Evolutionary conservation across 2,797 vertebrate species (phyloP).

Genomic region (Myripristis murdjan): DNA sequence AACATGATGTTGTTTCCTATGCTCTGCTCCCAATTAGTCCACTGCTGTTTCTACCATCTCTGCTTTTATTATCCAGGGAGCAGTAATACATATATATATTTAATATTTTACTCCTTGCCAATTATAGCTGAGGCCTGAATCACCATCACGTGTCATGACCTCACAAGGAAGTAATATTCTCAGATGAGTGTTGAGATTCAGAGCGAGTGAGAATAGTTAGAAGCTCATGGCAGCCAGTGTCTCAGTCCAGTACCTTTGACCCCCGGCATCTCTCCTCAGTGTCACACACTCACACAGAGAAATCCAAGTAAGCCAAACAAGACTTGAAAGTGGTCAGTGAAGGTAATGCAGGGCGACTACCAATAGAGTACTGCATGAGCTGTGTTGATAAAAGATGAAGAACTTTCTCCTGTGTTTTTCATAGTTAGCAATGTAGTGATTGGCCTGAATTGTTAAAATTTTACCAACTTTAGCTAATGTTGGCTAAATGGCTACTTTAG

Average conservation of each 20-base stretch:
- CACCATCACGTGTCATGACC: constrained; percentile 33
- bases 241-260: constrained; percentile 39
- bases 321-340: background rate
- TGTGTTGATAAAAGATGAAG: background rate
- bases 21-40: constrained; percentile 48
- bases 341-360: background rate
- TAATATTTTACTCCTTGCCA: constrained; percentile 24
- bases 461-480: background rate
- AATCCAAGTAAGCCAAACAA: background rate
- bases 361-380: too few relatives aligned
- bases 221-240: constrained; percentile 12
- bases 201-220: constrained; percentile 20
- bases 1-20: constrained; percentile 61
- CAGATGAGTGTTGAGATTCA: constrained; percentile 49
- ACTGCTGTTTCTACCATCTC: constrained; percentile 8
- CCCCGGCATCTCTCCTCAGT: constrained; percentile 44
- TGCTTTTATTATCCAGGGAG: constrained; percentile 42
- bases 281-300: constrained; percentile 53
- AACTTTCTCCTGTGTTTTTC: constrained; percentile 3
- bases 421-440: background rate
- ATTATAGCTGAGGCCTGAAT: constrained; percentile 39
- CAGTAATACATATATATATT: constrained; percentile 13
- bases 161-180: constrained; percentile 56
- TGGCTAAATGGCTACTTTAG: too few relatives aligned
- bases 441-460: background rate